Base-by-base conservation (phyloP, 2,113 vertebrate genomes). In the Ictidomys tridecemlineatus region DNA sequence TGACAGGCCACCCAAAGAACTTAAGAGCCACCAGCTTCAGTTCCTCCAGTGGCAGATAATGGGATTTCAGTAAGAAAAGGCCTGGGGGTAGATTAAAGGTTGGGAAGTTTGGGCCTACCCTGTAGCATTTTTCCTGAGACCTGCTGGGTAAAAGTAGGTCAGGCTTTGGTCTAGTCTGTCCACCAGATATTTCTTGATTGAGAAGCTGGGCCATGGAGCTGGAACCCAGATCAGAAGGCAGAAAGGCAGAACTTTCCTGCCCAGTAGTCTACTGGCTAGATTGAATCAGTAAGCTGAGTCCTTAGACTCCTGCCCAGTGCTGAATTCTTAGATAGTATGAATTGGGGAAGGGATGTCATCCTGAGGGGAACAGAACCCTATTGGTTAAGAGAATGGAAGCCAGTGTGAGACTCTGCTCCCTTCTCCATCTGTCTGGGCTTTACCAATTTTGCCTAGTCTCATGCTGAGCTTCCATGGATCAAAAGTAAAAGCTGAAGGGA, bases 301-400 rank as follows among this genome's bases (percentile, higher is more conserved):
- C 34, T 51, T 11, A 85, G 61, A 30, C n/a, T 22, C 65, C 28
- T 14, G 67, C 30, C 61, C 34, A 37, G 56, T 37, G 14, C 61
- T 83, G 58, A n/a, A 45, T 79, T 69, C 37, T 89, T 48, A 70
- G 74, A 32, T 8, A 63, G 28, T 45, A 14, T 30, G 26, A 12
- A 4, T 4, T 0, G 1, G 24, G 13, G 3, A 24, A 28, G 20
- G 2, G 48, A 28, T 56, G 12, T 32, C 20, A 32, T 53, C 48
- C 51, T 73, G 30, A 96, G 74, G 42, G 56, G 18, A 82, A 37
- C 51, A 97, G 58, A 51, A 42, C 58, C 79, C 63, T 51, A 30
- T 9, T 56, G 73, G 72, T 65, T 22, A 32, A 34, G 37, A 67
- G 53, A 39, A 30, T n/a, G 84, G n/a, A 79, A 72, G 82, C 61